Conservation (phyloP, 2,113 vertebrate genomes). For the Camelus dromedarius region DNA sequence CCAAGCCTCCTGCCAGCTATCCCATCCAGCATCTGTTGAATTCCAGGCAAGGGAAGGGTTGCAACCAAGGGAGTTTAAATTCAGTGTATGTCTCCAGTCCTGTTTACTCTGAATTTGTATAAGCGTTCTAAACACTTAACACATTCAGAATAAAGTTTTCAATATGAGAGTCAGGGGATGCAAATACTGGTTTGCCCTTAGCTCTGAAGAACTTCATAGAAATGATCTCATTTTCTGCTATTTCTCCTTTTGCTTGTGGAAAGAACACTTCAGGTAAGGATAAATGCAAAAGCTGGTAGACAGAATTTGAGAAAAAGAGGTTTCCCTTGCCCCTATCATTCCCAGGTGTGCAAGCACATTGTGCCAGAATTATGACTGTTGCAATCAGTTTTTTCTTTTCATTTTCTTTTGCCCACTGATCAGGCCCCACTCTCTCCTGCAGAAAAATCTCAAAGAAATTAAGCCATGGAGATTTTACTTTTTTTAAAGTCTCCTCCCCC, state of each 20-base stretch:
- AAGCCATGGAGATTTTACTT: neutral
- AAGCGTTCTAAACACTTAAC: neutral
- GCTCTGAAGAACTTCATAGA: neutral
- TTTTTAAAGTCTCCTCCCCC: neutral
- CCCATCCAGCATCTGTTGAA: slow-evolving; percentile 1
- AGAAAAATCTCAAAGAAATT: slow-evolving; percentile 37
- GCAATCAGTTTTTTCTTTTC: neutral
- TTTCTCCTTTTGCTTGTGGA: neutral
- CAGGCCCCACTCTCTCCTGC: neutral
- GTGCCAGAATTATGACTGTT: neutral
- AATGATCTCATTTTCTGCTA: slow-evolving; percentile 16
- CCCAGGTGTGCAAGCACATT: neutral
- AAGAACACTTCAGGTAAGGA: slow-evolving; percentile 12
- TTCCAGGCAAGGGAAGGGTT: neutral
- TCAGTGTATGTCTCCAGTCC: neutral
- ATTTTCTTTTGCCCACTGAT: neutral
- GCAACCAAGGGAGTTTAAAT: neutral
- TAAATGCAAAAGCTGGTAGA: neutral
- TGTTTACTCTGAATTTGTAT: neutral
- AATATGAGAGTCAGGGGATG: neutral
- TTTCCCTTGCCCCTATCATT: neutral
- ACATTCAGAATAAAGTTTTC: neutral
- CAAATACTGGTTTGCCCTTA: neutral
- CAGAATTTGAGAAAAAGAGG: neutral
- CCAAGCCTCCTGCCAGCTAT: neutral